Percentiles rank a stretch among this genome's conserved stretches.
phyloP scores from a whole-genome alignment of 2,888 invertebrate species.

The Seladonia tumulorum region DNA sequence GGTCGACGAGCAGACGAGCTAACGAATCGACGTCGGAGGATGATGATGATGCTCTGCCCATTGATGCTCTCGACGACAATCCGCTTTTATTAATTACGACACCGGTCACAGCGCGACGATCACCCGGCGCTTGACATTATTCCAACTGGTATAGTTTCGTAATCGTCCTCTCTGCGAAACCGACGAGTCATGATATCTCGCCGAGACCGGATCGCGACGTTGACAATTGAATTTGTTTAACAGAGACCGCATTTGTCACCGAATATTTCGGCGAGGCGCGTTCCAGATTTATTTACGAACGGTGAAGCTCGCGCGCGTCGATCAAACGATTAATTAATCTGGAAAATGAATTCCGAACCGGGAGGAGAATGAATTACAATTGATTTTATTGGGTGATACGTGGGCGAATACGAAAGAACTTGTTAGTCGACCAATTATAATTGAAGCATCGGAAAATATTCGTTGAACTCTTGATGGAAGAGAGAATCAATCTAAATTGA shows the following conservation, averaged over 20 bases:
- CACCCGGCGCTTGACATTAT: slow-evolving; percentile 40
- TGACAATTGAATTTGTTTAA: neutral
- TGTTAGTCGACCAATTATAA: neutral
- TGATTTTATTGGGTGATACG: neutral
- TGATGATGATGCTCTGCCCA: neutral
- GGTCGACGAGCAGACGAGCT: neutral
- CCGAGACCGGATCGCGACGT: neutral
- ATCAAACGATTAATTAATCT: too few relatives aligned
- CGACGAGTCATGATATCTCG: neutral
- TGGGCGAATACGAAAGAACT: neutral
- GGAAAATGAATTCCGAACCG: too few relatives aligned
- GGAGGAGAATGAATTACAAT: neutral
- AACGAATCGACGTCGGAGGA: neutral
- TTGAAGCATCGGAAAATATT: neutral
- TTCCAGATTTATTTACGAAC: neutral
- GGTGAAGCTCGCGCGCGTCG: too few relatives aligned
- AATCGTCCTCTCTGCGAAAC: slow-evolving; percentile 24
- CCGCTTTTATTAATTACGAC: slow-evolving; percentile 24
- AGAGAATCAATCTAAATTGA: neutral
- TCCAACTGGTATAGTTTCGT: slow-evolving; percentile 46
- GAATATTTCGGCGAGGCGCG: neutral
- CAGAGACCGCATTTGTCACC: neutral
- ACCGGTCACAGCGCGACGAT: slow-evolving; percentile 11
- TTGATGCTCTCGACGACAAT: neutral
- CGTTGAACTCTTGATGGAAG: neutral